Conservation (phyloP, 1,140 invertebrate genomes). For the Pseudomyrmex sp. region DNA sequence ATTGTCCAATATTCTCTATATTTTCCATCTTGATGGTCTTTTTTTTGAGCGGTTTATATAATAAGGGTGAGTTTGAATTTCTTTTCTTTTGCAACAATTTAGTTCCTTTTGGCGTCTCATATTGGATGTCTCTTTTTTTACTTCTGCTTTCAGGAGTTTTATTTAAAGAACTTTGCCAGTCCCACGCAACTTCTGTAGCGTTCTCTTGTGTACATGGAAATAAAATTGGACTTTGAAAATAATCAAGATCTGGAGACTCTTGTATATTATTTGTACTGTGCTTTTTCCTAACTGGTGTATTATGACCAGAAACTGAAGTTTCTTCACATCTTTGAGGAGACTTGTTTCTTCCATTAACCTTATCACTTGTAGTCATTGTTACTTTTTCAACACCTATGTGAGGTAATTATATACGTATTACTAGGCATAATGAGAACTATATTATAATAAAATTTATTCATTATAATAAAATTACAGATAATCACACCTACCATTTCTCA, state of each 20-base stretch:
- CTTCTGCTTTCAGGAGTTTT: slow-evolving; percentile 42
- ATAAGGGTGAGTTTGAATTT: slow-evolving; percentile 77
- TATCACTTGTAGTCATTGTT: background rate
- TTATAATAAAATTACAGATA: background rate
- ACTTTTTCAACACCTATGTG: background rate
- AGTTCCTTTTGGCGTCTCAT: slow-evolving; percentile 75
- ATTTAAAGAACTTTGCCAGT: slow-evolving; percentile 72
- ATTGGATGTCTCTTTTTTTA: slow-evolving; percentile 7
- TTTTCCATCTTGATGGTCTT: slow-evolving; percentile 74
- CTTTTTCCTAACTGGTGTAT: slow-evolving; percentile 73
- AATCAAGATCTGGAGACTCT: slow-evolving; percentile 68
- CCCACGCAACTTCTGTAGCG: slow-evolving; percentile 78
- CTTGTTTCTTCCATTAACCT: background rate
- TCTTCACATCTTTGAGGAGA: slow-evolving; percentile 19
- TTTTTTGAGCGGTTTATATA: slow-evolving; percentile 77
- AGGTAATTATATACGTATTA: background rate
- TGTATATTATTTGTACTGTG: slow-evolving; percentile 17
- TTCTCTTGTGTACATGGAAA: slow-evolving; percentile 75
- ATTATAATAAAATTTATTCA: background rate
- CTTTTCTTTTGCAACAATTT: slow-evolving; percentile 74
- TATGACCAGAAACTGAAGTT: slow-evolving; percentile 49
- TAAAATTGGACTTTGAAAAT: slow-evolving; percentile 69
- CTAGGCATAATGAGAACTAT: background rate
- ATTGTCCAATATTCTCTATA: slow-evolving; percentile 73
- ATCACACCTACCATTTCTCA: background rate